Evolutionary conservation across 2,888 invertebrate species (phyloP), one percentile per base, ranked within the genome.

Genomic region (Crocallis elinguaria): DNA sequence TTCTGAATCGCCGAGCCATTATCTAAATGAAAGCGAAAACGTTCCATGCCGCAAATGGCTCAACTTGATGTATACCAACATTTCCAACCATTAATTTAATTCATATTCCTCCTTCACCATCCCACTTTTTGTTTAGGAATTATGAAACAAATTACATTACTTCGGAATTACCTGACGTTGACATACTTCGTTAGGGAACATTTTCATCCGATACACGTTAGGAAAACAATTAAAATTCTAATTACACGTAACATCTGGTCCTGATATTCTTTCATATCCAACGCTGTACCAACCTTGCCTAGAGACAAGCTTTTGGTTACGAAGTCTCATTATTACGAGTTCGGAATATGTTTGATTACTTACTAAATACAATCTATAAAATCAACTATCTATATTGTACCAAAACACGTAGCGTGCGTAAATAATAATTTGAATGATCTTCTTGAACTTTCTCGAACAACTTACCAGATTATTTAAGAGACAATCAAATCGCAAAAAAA

Each of bases 1-100:
- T 81, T 67, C 61, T 62, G 69, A 73, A 77, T 77, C 73, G 72
- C 46, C 70, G 62, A 63, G 60, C 80, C 77, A 85, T 84, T 86
- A 84, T 75, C 79, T 72, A 77, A 83, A 84, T 84, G 78, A 79
- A 78, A 77, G 69, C 58, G 73, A 75, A 71, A 71, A 70, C 57
- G 54, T 36, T 59, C 57, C 55, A 46, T 41, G 53, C 57, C 50
- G 53, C 50, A 60, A 60, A 64, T 65, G 55, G 45, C 33, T 51
- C 55, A 42, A 54, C 44, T 49, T 59, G 49, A 59, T 39, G 49
- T 52, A 49, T 29, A 46, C 50, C 49, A 51, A 55, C 54, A 54
- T 55, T 49, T 49, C 53, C 49, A 52, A 56, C 49, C 62, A 64
- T 59, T 57, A 60, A 57, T 54, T 54, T 49, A 54, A 60, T 57